Conservation (phyloP, 2,113 vertebrate species). For the Mobula hypostoma region DNA sequence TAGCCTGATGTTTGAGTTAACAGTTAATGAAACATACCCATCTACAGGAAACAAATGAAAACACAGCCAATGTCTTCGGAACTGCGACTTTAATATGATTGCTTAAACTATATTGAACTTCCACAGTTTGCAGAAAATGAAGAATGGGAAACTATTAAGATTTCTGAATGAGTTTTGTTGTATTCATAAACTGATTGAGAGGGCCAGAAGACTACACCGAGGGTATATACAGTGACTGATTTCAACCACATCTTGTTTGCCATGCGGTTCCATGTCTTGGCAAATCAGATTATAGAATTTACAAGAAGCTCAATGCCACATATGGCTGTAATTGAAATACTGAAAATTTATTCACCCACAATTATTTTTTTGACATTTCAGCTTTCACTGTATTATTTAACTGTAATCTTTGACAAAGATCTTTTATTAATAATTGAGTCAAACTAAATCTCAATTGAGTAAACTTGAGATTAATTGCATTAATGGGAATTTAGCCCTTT, state of each 20-base stretch:
- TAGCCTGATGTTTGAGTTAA: too few species aligned
- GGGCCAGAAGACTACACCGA: not conserved
- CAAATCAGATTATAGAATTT: not conserved
- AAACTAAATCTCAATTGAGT: not conserved
- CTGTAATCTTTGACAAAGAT: not conserved
- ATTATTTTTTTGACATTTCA: not conserved
- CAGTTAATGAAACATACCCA: conserved; percentile 5
- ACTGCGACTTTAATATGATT: not conserved
- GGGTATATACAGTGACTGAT: not conserved
- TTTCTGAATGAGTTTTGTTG: not conserved
- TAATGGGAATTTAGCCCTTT: not conserved
- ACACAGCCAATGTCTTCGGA: not conserved
- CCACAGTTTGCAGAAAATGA: not conserved
- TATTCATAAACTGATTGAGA: not conserved
- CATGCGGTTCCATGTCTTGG: not conserved
- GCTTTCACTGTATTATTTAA: not conserved
- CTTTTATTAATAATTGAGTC: not conserved
- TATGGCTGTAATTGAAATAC: not conserved
- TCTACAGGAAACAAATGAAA: not conserved
- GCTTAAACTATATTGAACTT: not conserved
- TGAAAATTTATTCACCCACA: not conserved
- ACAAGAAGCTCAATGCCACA: not conserved
- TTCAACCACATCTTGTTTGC: not conserved
- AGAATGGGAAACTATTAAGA: not conserved
- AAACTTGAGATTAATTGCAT: not conserved